phyloP scores from a whole-genome alignment of 2,888 invertebrate genomes.

The Pammene aurita region DNA sequence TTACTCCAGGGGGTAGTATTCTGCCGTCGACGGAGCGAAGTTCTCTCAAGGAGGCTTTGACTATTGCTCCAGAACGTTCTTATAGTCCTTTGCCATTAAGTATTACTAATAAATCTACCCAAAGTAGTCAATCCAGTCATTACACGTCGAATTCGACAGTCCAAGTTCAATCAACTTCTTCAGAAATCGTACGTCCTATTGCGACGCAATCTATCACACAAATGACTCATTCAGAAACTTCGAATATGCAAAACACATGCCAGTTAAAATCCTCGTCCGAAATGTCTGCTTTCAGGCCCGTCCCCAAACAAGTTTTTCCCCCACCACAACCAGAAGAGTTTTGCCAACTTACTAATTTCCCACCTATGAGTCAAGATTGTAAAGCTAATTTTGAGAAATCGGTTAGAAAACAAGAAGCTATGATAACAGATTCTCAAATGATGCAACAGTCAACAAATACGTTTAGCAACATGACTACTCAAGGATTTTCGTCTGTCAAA shows the following conservation, averaged over 20 bases:
- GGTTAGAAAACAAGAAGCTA: constrained; percentile 60
- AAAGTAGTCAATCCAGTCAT: constrained; percentile 45
- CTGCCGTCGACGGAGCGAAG: constrained; percentile 72
- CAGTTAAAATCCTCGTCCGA: constrained; percentile 71
- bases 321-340: constrained; percentile 69
- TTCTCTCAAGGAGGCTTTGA: constrained; percentile 83
- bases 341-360: constrained; percentile 63
- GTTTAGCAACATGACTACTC: constrained; percentile 56
- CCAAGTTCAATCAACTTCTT: constrained; percentile 55
- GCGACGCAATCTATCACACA: constrained; percentile 65
- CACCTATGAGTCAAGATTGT: constrained; percentile 69
- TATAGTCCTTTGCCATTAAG: constrained; percentile 82
- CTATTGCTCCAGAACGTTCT: constrained; percentile 85
- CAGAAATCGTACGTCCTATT: constrained; percentile 67
- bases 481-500: constrained; percentile 69
- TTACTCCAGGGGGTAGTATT: constrained; percentile 80
- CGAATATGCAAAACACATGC: constrained; percentile 69
- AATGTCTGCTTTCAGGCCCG: constrained; percentile 76
- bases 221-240: constrained; percentile 61
- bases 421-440: constrained; percentile 60
- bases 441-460: constrained; percentile 60
- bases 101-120: constrained; percentile 64
- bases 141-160: constrained; percentile 58
- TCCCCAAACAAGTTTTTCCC: constrained; percentile 73
- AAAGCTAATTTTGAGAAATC: constrained; percentile 66